Conservation (phyloP, 1,140 invertebrate genomes). For the Bicyclus anynana region DNA sequence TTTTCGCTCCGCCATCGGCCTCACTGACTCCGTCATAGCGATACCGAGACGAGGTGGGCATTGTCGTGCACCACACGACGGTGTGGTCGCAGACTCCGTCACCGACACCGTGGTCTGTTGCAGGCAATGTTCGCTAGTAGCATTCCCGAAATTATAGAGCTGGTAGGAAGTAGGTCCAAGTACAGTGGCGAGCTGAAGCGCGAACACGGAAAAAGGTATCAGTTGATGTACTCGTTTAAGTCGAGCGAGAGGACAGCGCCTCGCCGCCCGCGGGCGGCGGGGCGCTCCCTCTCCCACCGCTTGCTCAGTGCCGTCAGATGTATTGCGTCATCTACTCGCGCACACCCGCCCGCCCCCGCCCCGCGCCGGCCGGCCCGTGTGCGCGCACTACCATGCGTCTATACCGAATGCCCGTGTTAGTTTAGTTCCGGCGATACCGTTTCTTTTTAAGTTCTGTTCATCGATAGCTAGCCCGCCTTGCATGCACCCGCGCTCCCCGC, state of each 20-base stretch:
- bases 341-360: slow-evolving; percentile 44
- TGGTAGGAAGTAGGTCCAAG: slow-evolving; percentile 98
- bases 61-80: slow-evolving; percentile 75
- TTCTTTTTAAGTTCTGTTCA: slow-evolving; percentile 75
- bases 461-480: slow-evolving; percentile 74
- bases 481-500: slow-evolving; percentile 70
- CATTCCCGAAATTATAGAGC: slow-evolving; percentile 99
- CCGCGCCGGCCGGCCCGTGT: slow-evolving; percentile 48
- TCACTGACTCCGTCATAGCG: slow-evolving; percentile 67
- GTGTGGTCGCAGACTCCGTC: slow-evolving; percentile 59
- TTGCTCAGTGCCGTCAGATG: slow-evolving; percentile 78
- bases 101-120: slow-evolving; percentile 80
- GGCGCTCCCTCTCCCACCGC: slow-evolving; percentile 63
- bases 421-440: slow-evolving; percentile 66
- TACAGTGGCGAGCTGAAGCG: slow-evolving; percentile 98
- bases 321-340: slow-evolving; percentile 78
- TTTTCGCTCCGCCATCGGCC: slow-evolving; percentile 73
- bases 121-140: slow-evolving; percentile 98
- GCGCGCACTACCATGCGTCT: slow-evolving; percentile 72
- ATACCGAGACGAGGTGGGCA: slow-evolving; percentile 67
- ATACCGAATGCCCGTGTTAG: slow-evolving; percentile 68
- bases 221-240: slow-evolving; percentile 84
- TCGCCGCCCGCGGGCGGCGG: slow-evolving; percentile 46
- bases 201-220: slow-evolving; percentile 99
- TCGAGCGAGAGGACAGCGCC: slow-evolving; percentile 56